Percentiles rank a stretch among this genome's conserved stretches.
Evolutionary conservation across 2,888 invertebrate genomes (phyloP).

Genomic region (Taenaris catops): DNA sequence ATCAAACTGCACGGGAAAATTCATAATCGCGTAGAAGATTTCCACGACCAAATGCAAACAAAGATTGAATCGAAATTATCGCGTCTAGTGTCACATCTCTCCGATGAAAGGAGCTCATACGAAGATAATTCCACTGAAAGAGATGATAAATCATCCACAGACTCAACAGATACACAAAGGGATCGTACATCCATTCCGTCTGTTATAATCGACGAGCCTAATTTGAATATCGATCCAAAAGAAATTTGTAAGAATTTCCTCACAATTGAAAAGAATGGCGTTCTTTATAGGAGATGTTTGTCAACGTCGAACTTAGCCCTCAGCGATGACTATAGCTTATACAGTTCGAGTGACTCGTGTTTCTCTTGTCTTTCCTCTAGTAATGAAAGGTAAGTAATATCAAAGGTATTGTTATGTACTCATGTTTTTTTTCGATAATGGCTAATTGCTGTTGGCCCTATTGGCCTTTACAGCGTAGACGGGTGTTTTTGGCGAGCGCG

Average conservation of each 20-base stretch:
- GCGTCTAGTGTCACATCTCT: conserved; percentile 52
- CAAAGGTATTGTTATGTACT: background rate
- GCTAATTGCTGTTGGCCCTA: no score
- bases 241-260: conserved; percentile 52
- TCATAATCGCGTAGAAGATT: conserved; percentile 60
- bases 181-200: conserved; percentile 40
- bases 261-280: conserved; percentile 48
- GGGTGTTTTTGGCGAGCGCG: no score
- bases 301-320: conserved; percentile 52
- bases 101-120: conserved; percentile 52
- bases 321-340: conserved; percentile 37
- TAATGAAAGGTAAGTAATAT: conserved; percentile 53
- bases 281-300: conserved; percentile 42
- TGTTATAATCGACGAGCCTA: conserved; percentile 50
- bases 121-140: conserved; percentile 35
- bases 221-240: conserved; percentile 33
- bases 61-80: conserved; percentile 53
- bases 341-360: conserved; percentile 56
- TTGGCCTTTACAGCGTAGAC: no score
- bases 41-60: conserved; percentile 64
- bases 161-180: conserved; percentile 28
- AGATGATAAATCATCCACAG: conserved; percentile 34
- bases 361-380: conserved; percentile 50
- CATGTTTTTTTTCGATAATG: no score
- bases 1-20: conserved; percentile 61